Evolutionary conservation across 2,888 invertebrate genomes (phyloP).

Genomic region (Leucania comma): DNA sequence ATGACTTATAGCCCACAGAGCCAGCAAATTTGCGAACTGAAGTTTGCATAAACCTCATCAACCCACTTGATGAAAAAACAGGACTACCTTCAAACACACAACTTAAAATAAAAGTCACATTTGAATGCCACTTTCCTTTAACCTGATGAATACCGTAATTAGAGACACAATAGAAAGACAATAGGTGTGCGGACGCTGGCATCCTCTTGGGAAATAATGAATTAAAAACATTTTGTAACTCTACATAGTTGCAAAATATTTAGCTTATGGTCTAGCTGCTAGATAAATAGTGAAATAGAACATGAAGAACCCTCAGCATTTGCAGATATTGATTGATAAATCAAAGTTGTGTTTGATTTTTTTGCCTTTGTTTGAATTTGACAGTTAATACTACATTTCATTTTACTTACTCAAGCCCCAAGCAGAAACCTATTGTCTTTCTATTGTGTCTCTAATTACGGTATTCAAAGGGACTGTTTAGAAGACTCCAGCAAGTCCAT

Average conservation of each 20-base stretch:
- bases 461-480: too few species aligned
- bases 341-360: not conserved
- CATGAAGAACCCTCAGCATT: not conserved
- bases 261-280: not conserved
- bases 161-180: too few species aligned
- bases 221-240: not conserved
- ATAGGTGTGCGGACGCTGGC: too few species aligned
- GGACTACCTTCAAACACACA: not conserved
- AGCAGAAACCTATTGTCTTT: too few species aligned
- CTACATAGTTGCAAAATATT: not conserved
- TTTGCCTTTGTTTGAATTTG: not conserved
- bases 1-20: not conserved
- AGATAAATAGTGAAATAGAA: not conserved
- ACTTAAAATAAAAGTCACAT: not conserved
- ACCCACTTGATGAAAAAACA: not conserved
- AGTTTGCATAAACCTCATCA: not conserved
- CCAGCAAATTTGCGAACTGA: not conserved
- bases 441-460: too few species aligned
- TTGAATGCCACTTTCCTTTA: not conserved
- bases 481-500: not conserved
- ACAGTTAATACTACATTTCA: not conserved
- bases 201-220: too few species aligned
- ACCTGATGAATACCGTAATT: too few species aligned
- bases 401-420: too few species aligned
- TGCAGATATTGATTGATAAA: too few species aligned